Evolutionary conservation across 2,797 vertebrate genomes (phyloP).

Genomic region (Cossypha dichroa): DNA sequence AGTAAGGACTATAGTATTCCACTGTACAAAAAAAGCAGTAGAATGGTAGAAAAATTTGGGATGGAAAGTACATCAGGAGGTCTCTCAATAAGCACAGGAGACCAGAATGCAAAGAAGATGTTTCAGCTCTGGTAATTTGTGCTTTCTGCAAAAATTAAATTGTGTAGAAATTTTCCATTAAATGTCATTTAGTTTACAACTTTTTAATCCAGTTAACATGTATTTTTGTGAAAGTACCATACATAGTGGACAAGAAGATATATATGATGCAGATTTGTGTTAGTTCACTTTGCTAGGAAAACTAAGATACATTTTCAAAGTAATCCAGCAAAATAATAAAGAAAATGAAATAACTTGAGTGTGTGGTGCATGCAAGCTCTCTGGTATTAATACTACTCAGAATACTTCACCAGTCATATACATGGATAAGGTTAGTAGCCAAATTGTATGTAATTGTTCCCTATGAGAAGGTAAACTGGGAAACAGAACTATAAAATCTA

Average conservation of each 20-base stretch:
- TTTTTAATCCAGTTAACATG: not conserved
- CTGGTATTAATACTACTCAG: not conserved
- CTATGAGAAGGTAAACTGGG: not conserved
- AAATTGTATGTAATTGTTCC: not conserved
- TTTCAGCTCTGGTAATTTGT: not conserved
- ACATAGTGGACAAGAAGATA: constrained; percentile 80
- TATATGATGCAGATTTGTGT: constrained; percentile 73
- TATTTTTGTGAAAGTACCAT: constrained; percentile 24
- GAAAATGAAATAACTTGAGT: not conserved
- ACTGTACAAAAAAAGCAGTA: not conserved
- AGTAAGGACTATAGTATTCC: not conserved
- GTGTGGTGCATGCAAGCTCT: not conserved
- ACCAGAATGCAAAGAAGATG: constrained; percentile 44
- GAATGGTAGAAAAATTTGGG: not conserved
- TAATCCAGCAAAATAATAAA: constrained; percentile 1
- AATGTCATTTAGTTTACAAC: not conserved
- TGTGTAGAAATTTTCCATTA: not conserved
- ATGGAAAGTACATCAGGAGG: not conserved
- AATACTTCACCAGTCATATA: not conserved
- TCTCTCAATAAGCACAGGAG: not conserved
- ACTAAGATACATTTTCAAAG: not conserved
- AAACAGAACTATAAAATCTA: not conserved
- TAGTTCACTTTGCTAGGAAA: constrained; percentile 69
- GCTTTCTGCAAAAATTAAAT: not conserved
- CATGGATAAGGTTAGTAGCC: constrained; percentile 2